Evolutionary conservation across 2,888 invertebrate genomes (phyloP), one percentile per base, ranked within the genome.

Genomic region (Caenorhabditis sp.): DNA sequence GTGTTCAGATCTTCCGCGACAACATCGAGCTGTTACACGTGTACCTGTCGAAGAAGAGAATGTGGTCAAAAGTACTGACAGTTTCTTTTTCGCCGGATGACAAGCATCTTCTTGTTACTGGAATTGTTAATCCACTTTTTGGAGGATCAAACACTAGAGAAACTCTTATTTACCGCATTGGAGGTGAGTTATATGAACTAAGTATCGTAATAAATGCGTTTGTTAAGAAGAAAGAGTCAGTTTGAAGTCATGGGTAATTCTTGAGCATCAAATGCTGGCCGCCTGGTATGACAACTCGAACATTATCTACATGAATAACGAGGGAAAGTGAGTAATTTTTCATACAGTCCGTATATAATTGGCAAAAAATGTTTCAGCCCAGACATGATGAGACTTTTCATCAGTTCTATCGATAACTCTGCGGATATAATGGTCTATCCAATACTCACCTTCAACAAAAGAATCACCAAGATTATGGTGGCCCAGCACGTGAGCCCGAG

Each of bases 401-500:
- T 68, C 8, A 56, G 68, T 41, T 32, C 50, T 4, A 35, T 68
- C 1, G 52, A 68, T 13, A 41, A n/a, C 11, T 8, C 50, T 7
- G 41, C 46, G 9, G 58, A 68, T 4, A 58, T 68, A 13, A 8
- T 68, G 24, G 26, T 58, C 2, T 68, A 50, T n/a, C 68, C 68
- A 20, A 52, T 68, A n/a, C 52, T 68, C 0, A 52, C 58, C 0
- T 68, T 68, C 26, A 43, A 68, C 35, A 32, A 11, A 5, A 37
- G 35, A 2, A 17, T 58, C 0, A 58, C 32, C 8, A 52, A 52
- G n/a, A 58, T 68, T 9, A 1, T 63, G 1, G 56, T 78, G 0
- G 65, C 71, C 2, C 59, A 70, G 20, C 53, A 63, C 17, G 78
- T 77, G 1, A 78, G 78, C 6, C 74, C 81, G 2, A 43, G 81